Evolutionary conservation across 2,797 vertebrate species (phyloP), one percentile per base, ranked within the genome.

Genomic region (Bucorvus abyssinicus): DNA sequence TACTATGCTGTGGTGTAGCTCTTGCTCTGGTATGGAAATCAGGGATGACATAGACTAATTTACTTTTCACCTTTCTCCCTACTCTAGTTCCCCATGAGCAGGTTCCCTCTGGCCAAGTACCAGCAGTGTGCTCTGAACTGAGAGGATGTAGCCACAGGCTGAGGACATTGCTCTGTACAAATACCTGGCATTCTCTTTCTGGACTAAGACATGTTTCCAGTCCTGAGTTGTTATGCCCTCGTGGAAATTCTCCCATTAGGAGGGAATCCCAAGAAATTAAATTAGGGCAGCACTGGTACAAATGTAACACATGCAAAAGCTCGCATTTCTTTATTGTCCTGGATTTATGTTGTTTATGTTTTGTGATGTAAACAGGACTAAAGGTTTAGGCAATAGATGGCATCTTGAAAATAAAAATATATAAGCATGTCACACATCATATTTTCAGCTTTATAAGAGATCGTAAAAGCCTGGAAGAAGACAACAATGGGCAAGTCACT

Each of bases 401-500:
- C 14, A 40, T 55, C 38, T 87, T 79, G 32, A 85, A 87, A 86
- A 59, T 56, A 63, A 90, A 79, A 84, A 84, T 22, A 9, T 23
- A 21, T 29, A 64, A 74, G 18, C 0, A 0, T 53, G 23, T 60
- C 9, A n/a, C 21, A 23, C 24, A 50, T 50, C 13, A 42, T 2
- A 5, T 84, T 70, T 83, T 92, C 32, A 55, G 44, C 32, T 75
- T 68, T 80, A 74, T 68, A 47, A 85, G 42, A 61, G 17, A 34
- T 64, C 30, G 68, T 71, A 75, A 89, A 94, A 83, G 42, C 3
- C 2, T 64, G 45, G 26, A 92, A 93, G 32, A 21, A 74, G 40
- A 70, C 18, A 93, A 80, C 11, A 77, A 87, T 27, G 11, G 23
- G 1, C 4, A 84, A 80, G 23, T 53, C 44, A 56, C 11, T 74